A percentile compares a stretch with the other conserved stretches of the same genome.
phyloP scores from a whole-genome alignment of 2,888 invertebrate species.

The Lysandra bellargus region DNA sequence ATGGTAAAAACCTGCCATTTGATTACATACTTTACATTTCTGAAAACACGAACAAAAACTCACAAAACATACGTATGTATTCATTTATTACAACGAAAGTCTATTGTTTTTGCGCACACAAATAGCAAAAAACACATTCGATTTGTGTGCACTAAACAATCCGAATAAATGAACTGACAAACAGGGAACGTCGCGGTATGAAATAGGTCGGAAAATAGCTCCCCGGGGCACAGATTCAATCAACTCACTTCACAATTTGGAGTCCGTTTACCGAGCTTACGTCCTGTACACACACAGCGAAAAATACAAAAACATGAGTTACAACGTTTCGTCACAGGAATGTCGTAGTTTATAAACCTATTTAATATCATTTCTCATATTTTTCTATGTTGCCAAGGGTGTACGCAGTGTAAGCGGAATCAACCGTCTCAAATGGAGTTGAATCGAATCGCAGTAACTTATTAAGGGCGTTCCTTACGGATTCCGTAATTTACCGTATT shows the following conservation, averaged over 20 bases:
- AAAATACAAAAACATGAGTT: not conserved
- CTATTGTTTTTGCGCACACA: not conserved
- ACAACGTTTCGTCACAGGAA: not conserved
- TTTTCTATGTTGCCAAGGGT: not conserved
- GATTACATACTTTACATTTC: not conserved
- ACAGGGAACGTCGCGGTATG: conserved; percentile 60
- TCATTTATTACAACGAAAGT: not conserved
- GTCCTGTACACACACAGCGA: not conserved
- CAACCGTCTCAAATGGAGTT: conserved; percentile 57
- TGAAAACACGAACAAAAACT: not conserved
- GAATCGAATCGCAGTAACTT: conserved; percentile 51
- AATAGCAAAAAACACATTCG: not conserved
- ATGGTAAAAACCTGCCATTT: too few relatives aligned
- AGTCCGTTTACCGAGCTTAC: conserved; percentile 71
- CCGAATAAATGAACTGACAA: conserved; percentile 71
- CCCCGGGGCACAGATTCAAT: conserved; percentile 77
- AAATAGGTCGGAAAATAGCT: conserved; percentile 78
- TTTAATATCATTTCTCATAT: not conserved
- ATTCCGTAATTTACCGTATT: too few relatives aligned
- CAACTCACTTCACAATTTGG: conserved; percentile 76
- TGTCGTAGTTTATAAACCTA: not conserved
- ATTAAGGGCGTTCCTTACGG: conserved; percentile 29
- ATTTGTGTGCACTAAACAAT: conserved; percentile 18
- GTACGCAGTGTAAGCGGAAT: conserved; percentile 54
- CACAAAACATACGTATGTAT: not conserved